A percentile compares a stretch with the other conserved stretches of the same genome.
phyloP scores from a whole-genome alignment of 2,797 vertebrate species.

The Echiichthys vipera region DNA sequence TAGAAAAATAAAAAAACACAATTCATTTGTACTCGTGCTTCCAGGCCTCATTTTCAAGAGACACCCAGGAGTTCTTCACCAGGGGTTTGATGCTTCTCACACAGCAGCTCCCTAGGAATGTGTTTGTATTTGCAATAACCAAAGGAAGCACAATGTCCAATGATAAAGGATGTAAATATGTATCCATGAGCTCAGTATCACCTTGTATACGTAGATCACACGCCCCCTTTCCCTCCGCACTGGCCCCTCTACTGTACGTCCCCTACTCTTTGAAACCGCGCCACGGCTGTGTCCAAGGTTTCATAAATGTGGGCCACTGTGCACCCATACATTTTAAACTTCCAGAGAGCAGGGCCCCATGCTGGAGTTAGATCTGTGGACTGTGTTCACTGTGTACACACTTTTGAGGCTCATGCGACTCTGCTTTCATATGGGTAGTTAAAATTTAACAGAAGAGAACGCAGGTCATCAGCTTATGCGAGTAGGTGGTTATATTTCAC shows the following conservation, averaged over 20 bases:
- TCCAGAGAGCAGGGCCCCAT: not conserved
- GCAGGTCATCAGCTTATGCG: conserved; percentile 12
- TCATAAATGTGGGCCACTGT: conserved; percentile 19
- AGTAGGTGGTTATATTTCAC: not conserved
- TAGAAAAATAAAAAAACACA: not conserved
- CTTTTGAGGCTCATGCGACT: conserved; percentile 6
- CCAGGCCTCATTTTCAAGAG: not conserved
- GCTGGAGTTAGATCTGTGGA: conserved; percentile 30
- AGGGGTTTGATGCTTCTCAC: not conserved
- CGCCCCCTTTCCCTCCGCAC: not conserved
- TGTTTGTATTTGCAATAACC: not conserved
- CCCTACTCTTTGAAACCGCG: not conserved
- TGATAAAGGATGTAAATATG: not conserved
- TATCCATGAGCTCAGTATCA: not conserved
- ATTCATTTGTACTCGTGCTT: not conserved
- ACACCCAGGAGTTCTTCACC: not conserved
- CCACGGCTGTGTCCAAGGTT: not conserved
- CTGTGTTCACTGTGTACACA: conserved; percentile 63
- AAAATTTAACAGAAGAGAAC: conserved; percentile 64
- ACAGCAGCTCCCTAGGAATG: not conserved
- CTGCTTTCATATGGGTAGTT: conserved; percentile 40
- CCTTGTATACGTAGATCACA: not conserved
- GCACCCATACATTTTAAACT: not conserved
- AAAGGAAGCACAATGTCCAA: not conserved
- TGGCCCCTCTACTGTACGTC: not conserved